These are phyloP conservation scores for Harlomillsia oculata DNA, from an alignment of 1,140 invertebrate species.

Conservation along the genomic window DNA sequence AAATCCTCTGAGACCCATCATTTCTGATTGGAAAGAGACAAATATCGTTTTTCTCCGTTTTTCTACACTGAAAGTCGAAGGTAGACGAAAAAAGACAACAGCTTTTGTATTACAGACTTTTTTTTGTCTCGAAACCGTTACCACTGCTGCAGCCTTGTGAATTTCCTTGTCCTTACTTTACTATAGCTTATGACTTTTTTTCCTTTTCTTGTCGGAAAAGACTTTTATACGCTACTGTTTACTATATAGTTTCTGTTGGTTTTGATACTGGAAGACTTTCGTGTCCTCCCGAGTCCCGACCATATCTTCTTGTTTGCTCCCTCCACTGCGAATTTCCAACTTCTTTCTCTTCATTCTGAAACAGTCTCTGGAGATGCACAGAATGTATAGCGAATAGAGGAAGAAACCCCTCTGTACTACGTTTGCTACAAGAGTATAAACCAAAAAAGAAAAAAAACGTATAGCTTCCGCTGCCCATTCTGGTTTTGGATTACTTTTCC, in stretches of 20 bases:
- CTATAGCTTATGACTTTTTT: slow-evolving; percentile 7
- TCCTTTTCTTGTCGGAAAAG: slow-evolving; percentile 4
- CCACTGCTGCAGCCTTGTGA: not conserved
- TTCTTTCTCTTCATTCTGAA: too few relatives aligned
- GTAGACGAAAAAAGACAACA: slow-evolving; percentile 11
- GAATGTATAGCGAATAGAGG: too few relatives aligned
- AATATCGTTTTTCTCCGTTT: slow-evolving; percentile 10
- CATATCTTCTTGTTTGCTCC: too few relatives aligned
- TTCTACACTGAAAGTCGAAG: not conserved
- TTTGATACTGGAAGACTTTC: too few relatives aligned
- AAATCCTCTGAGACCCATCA: slow-evolving; percentile 27
- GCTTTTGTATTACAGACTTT: not conserved
- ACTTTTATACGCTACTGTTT: slow-evolving; percentile 7
- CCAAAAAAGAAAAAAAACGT: not conserved
- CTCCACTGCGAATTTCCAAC: too few relatives aligned
- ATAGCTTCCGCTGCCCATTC: not conserved
- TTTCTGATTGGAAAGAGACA: slow-evolving; percentile 34
- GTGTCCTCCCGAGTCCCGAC: too few relatives aligned
- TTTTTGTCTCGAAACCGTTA: not conserved
- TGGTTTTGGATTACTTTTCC: not conserved
- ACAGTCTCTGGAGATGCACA: too few relatives aligned
- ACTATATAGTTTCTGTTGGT: slow-evolving; percentile 8
- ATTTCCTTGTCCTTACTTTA: too few relatives aligned
- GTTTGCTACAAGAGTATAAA: not conserved
- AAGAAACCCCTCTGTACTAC: not conserved